Percentiles rank a stretch among this genome's conserved stretches.
Evolutionary conservation across 1,140 invertebrate genomes (phyloP).

Genomic region (Cydia pomonella): DNA sequence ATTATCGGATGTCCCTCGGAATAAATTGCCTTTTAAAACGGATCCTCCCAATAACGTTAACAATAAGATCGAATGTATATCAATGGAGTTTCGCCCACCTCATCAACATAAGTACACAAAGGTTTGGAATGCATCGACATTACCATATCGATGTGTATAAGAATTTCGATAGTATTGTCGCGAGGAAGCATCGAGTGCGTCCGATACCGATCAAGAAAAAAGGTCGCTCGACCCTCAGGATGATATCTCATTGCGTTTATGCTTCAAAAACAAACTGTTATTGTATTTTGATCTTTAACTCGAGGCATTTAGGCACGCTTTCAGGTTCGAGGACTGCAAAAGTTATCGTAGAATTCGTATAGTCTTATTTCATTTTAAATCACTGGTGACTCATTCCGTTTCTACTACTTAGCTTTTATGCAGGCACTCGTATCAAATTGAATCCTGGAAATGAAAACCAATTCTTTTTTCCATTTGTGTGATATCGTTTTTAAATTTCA

Average conservation of each 20-base stretch:
- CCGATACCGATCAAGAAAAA: constrained; percentile 69
- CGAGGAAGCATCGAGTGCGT: constrained; percentile 62
- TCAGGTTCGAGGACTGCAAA: background rate
- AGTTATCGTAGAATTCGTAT: constrained; percentile 26
- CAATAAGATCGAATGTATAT: constrained; percentile 73
- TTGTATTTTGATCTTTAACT: constrained; percentile 44
- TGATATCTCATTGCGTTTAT: constrained; percentile 41
- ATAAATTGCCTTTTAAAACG: constrained; percentile 76
- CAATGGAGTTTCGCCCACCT: constrained; percentile 77
- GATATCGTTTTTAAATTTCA: constrained; percentile 48
- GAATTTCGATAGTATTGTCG: constrained; percentile 70
- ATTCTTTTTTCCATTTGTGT: constrained; percentile 39
- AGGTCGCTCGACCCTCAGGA: constrained; percentile 57
- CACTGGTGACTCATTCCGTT: constrained; percentile 63
- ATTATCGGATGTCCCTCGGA: constrained; percentile 59
- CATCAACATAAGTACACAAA: constrained; percentile 77
- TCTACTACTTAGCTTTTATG: constrained; percentile 52
- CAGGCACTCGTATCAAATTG: constrained; percentile 51
- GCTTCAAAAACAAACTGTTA: constrained; percentile 24
- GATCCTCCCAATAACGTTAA: constrained; percentile 67
- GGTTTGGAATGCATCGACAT: constrained; percentile 70
- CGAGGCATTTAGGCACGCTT: constrained; percentile 8
- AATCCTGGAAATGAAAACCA: constrained; percentile 50
- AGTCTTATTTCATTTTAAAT: constrained; percentile 62
- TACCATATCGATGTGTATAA: constrained; percentile 69